These are phyloP conservation scores for Papilio aristodemus DNA, from an alignment of 1,140 invertebrate species.

Conservation along the genomic window DNA sequence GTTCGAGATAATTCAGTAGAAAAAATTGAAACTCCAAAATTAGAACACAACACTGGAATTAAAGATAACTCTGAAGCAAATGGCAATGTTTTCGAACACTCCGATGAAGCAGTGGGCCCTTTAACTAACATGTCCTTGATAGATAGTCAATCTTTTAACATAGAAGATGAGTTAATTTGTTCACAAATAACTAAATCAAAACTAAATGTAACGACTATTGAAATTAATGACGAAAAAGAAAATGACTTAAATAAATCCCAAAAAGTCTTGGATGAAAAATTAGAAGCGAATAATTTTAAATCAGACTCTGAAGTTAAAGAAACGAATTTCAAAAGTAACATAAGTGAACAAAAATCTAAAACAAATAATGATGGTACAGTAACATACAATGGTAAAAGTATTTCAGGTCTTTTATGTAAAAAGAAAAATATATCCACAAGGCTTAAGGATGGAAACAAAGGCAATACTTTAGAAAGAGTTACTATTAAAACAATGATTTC, in stretches of 20 bases:
- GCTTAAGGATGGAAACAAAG: neutral
- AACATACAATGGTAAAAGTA: neutral
- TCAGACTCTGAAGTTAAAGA: neutral
- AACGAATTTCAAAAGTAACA: neutral
- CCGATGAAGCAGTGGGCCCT: neutral
- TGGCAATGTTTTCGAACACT: neutral
- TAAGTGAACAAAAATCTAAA: neutral
- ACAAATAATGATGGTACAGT: neutral
- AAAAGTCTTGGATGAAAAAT: neutral
- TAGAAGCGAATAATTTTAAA: constrained; percentile 1
- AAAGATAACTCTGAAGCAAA: neutral
- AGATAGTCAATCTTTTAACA: constrained; percentile 12
- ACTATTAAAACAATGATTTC: neutral
- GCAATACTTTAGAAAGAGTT: neutral
- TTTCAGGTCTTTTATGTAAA: neutral
- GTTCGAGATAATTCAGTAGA: neutral
- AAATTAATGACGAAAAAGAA: constrained; percentile 21
- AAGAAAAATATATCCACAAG: neutral
- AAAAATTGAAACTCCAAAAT: neutral
- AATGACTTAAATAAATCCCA: constrained; percentile 30
- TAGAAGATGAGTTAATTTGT: constrained; percentile 23
- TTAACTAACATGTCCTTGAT: neutral
- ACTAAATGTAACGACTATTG: neutral
- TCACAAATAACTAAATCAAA: constrained; percentile 19
- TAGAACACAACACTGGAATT: neutral